Conservation (phyloP, 2,888 invertebrate species). For the Macrosoma leucophasiata region DNA sequence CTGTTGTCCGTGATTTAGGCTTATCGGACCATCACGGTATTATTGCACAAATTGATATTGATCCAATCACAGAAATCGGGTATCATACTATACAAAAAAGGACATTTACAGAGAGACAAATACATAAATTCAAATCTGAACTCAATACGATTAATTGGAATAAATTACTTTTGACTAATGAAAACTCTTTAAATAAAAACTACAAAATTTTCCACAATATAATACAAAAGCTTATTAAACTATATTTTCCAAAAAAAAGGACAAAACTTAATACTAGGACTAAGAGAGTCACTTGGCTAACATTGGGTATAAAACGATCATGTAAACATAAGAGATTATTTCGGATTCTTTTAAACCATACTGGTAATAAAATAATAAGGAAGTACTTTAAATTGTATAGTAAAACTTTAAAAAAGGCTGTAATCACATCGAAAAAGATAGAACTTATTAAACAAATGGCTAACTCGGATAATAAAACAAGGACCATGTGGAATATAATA, state of each 20-base stretch:
- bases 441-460: neutral
- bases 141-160: too few relatives aligned
- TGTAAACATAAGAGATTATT: constrained; percentile 1
- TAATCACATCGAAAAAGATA: neutral
- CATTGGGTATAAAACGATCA: neutral
- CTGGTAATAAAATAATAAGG: neutral
- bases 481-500: constrained; percentile 7
- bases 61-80: too few relatives aligned
- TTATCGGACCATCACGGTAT: too few relatives aligned
- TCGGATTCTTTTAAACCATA: neutral
- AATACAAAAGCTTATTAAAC: constrained; percentile 5
- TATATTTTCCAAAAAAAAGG: constrained; percentile 9
- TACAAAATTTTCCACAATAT: constrained; percentile 7
- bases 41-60: too few relatives aligned
- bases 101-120: too few relatives aligned
- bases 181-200: constrained; percentile 16
- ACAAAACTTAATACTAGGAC: constrained; percentile 1
- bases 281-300: constrained; percentile 1
- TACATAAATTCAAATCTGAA: too few relatives aligned
- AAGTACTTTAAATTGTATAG: neutral
- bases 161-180: too few relatives aligned
- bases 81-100: too few relatives aligned
- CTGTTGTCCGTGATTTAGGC: too few relatives aligned
- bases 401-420: constrained; percentile 1
- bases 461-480: constrained; percentile 3